Evolutionary conservation across 2,797 vertebrate species (phyloP).

Genomic region (Percopsis omiscomaycus): DNA sequence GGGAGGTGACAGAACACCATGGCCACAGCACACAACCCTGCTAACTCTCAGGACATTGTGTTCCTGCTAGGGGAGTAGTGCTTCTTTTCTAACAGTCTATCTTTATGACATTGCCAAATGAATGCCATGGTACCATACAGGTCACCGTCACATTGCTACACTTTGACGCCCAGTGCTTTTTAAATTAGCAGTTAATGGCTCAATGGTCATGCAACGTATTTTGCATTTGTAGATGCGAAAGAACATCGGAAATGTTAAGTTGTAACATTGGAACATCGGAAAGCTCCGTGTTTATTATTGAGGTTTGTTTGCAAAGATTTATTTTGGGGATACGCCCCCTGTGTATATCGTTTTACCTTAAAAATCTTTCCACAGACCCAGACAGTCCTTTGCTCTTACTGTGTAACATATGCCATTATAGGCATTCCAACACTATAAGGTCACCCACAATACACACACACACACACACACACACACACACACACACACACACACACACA

Average conservation of each 20-base stretch:
- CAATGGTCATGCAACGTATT: too few relatives aligned
- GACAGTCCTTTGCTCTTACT: constrained; percentile 26
- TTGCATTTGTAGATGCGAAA: background rate
- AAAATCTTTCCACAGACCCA: constrained; percentile 35
- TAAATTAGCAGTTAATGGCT: too few relatives aligned
- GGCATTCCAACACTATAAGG: constrained; percentile 19
- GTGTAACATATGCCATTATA: constrained; percentile 4
- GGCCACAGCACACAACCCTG: constrained; percentile 49
- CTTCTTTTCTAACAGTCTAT: constrained; percentile 52
- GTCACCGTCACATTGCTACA: constrained; percentile 18
- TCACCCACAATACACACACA: constrained; percentile 14
- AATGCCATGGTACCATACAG: constrained; percentile 34
- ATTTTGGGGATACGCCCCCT: constrained; percentile 21
- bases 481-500: constrained; percentile 1
- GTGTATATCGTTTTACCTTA: constrained; percentile 60
- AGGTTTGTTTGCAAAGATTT: constrained; percentile 6
- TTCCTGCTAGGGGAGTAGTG: constrained; percentile 55
- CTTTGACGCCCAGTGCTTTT: too few relatives aligned
- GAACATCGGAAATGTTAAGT: too few relatives aligned
- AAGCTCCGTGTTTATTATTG: background rate
- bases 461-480: background rate
- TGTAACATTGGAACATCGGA: too few relatives aligned
- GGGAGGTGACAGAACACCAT: constrained; percentile 57
- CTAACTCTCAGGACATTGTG: constrained; percentile 73
- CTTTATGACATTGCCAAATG: constrained; percentile 56